A percentile compares a stretch with the other conserved stretches of the same genome.
Evolutionary conservation across 2,888 invertebrate genomes (phyloP).

Genomic region (Orthonychiurus folsomi): DNA sequence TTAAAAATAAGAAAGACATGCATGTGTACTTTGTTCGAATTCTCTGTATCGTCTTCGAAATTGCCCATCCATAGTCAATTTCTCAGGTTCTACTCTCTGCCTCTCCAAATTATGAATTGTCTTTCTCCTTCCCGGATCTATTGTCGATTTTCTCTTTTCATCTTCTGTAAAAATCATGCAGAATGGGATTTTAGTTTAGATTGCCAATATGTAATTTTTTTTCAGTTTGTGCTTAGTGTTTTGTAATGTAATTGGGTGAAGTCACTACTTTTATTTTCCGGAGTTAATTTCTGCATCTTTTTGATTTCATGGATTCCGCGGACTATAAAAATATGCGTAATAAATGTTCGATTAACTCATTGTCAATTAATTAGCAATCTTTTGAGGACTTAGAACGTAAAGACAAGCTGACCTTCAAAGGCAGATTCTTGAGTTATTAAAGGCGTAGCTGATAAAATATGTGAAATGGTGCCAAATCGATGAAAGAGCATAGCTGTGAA

Average conservation of each 20-base stretch:
- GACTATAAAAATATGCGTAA: too few relatives aligned
- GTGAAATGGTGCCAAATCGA: conserved; percentile 33
- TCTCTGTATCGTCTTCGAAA: not conserved
- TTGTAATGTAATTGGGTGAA: too few relatives aligned
- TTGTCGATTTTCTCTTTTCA: not conserved
- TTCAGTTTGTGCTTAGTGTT: too few relatives aligned
- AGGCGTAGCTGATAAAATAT: conserved; percentile 27
- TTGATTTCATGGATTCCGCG: not conserved
- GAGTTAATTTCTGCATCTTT: not conserved
- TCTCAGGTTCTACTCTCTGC: not conserved
- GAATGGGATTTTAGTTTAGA: too few relatives aligned
- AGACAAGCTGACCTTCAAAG: too few relatives aligned
- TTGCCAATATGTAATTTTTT: too few relatives aligned
- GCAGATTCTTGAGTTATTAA: conserved; percentile 4
- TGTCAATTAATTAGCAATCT: too few relatives aligned
- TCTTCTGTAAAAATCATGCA: not conserved
- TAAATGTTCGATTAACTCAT: too few relatives aligned
- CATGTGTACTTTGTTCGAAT: not conserved
- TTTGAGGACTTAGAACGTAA: too few relatives aligned
- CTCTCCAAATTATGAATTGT: conserved; percentile 4
- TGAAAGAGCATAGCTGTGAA: conserved; percentile 36
- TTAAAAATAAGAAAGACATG: not conserved
- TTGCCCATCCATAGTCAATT: not conserved
- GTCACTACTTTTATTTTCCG: too few relatives aligned
- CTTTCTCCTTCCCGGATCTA: not conserved